A percentile compares a stretch with the other conserved stretches of the same genome.
Conservation (phyloP, 1,140 invertebrate species). For the Macrostomum lignano region DNA sequence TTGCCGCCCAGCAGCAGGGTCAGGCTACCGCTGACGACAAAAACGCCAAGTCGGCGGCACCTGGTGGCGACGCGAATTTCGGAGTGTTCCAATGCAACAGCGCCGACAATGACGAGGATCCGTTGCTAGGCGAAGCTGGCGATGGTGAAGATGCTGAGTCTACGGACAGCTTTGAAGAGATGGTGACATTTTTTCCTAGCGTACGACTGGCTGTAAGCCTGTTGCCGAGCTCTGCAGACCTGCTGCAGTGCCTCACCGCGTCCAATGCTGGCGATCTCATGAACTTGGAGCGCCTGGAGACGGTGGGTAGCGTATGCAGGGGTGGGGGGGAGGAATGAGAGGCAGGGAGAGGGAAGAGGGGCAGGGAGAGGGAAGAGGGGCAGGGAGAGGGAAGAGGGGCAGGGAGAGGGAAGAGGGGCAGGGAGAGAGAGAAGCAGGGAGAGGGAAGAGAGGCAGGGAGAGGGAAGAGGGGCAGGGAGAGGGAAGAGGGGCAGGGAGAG, state of each 20-base stretch:
- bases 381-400: no score
- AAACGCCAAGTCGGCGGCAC: conserved; percentile 5
- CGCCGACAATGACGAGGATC: not conserved
- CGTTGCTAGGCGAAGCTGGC: not conserved
- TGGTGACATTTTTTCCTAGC: not conserved
- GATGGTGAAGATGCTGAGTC: conserved; percentile 6
- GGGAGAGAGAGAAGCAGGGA: no score
- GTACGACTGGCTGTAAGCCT: not conserved
- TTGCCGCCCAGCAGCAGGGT: conserved; percentile 5
- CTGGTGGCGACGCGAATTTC: conserved; percentile 6
- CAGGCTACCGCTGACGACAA: conserved; percentile 6
- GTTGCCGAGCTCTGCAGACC: conserved; percentile 34
- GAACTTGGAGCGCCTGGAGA: conserved; percentile 81
- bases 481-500: no score
- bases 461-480: no score
- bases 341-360: no score
- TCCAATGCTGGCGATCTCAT: conserved; percentile 97
- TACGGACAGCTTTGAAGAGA: conserved; percentile 11
- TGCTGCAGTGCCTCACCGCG: conserved; percentile 85
- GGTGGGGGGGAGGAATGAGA: no score
- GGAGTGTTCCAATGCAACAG: not conserved
- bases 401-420: no score
- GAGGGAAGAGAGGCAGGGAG: no score
- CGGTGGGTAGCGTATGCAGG: no score
- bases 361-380: no score